phyloP scores from a whole-genome alignment of 2,797 vertebrate genomes.

The Meriones psammophilus region DNA sequence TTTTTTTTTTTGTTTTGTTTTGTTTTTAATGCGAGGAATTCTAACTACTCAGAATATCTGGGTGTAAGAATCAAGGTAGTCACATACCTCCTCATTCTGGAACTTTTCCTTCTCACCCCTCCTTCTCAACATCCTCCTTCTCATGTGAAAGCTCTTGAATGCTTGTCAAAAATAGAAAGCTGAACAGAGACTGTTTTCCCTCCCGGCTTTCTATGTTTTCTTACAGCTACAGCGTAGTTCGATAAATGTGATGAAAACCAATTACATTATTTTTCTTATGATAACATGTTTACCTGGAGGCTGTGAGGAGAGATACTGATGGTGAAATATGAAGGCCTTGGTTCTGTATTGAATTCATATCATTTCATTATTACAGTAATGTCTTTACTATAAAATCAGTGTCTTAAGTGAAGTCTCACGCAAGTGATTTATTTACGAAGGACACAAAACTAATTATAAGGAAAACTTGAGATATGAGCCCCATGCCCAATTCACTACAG shows the following conservation, averaged over 20 bases:
- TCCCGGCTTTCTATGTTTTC: background rate
- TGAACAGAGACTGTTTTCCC: background rate
- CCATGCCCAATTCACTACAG: background rate
- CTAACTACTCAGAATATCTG: constrained; percentile 66
- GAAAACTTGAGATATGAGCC: background rate
- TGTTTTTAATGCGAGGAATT: constrained; percentile 58
- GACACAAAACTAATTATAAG: background rate
- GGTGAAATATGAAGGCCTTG: background rate
- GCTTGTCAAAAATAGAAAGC: constrained; percentile 32
- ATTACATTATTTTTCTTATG: constrained; percentile 3
- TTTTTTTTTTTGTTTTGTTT: background rate
- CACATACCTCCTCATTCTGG: constrained; percentile 28
- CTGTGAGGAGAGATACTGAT: background rate
- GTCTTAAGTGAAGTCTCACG: background rate
- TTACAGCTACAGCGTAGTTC: constrained; percentile 27
- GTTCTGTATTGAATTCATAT: background rate
- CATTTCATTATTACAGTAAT: background rate
- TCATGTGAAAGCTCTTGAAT: constrained; percentile 5
- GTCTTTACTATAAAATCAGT: background rate
- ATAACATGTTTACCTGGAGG: background rate
- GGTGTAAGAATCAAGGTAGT: constrained; percentile 63
- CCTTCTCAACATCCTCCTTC: background rate
- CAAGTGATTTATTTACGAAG: constrained; percentile 22
- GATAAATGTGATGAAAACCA: constrained; percentile 17
- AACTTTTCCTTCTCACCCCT: background rate